Conservation (phyloP, 2,113 vertebrate genomes). For the Pterocles gutturalis region DNA sequence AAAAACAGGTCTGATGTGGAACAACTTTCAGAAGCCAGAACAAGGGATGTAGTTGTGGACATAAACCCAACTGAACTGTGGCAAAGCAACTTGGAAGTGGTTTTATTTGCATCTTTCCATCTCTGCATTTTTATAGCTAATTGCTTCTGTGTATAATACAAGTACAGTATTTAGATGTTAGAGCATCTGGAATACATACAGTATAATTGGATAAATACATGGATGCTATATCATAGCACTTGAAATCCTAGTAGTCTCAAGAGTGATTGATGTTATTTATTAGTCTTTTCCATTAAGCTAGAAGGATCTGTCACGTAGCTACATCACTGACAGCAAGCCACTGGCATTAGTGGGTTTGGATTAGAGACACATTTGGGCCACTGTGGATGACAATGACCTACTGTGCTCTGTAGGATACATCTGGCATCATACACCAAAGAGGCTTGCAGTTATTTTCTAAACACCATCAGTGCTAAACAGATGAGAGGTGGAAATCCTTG, state of each 20-base stretch:
- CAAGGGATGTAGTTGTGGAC: neutral
- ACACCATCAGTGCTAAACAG: neutral
- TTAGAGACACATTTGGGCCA: neutral
- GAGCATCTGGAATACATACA: neutral
- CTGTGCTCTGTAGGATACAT: accelerated
- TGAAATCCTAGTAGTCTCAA: neutral
- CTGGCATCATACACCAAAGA: neutral
- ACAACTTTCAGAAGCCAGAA: neutral
- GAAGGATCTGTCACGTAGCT: neutral
- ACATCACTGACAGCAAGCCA: neutral
- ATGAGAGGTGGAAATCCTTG: neutral
- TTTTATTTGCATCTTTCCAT: constrained; percentile 36
- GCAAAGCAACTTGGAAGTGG: neutral
- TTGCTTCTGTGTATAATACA: neutral
- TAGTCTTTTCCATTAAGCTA: neutral
- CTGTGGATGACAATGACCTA: neutral
- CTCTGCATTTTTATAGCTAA: neutral
- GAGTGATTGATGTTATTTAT: neutral
- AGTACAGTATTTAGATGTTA: neutral
- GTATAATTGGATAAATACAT: neutral
- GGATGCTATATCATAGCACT: neutral
- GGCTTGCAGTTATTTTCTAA: neutral
- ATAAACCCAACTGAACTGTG: neutral
- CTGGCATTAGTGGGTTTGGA: neutral
- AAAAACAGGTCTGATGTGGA: neutral